Evolutionary conservation across 2,113 vertebrate species (phyloP).

Genomic region (Megaleporinus macrocephalus): DNA sequence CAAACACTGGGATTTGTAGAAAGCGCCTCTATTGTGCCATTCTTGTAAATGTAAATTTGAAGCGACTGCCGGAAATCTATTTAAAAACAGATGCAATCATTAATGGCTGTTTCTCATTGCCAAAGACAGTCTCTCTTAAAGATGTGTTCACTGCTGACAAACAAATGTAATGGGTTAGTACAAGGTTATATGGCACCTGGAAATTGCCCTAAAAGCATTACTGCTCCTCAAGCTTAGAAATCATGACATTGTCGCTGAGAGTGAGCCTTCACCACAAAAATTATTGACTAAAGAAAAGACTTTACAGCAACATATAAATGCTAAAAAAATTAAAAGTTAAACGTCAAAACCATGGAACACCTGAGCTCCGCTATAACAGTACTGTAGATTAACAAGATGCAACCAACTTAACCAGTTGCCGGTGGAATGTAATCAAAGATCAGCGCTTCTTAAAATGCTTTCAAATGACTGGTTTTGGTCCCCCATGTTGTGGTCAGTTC

Average conservation of each 20-base stretch:
- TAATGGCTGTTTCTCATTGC: slow-evolving; percentile 44
- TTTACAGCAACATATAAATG: too few species aligned
- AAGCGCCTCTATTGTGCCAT: slow-evolving; percentile 32
- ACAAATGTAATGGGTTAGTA: neutral
- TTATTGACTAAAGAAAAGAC: too few species aligned
- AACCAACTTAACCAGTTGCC: too few species aligned
- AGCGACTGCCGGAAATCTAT: slow-evolving; percentile 58
- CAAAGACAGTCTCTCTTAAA: neutral
- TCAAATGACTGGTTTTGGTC: neutral
- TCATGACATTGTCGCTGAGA: too few species aligned
- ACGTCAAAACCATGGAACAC: too few species aligned
- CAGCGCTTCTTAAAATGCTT: neutral
- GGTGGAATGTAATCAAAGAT: too few species aligned
- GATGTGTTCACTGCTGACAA: neutral
- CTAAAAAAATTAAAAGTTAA: too few species aligned
- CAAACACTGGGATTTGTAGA: slow-evolving; percentile 35
- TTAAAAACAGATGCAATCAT: slow-evolving; percentile 33
- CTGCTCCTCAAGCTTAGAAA: too few species aligned
- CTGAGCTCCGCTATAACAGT: too few species aligned
- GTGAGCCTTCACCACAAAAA: too few species aligned
- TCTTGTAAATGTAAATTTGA: slow-evolving; percentile 64
- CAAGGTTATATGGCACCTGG: neutral
- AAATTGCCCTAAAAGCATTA: neutral
- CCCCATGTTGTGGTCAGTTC: neutral
- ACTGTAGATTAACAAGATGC: too few species aligned